These are phyloP conservation scores for Bufotes viridis DNA, from an alignment of 2,797 vertebrate species.

Conservation along the genomic window DNA sequence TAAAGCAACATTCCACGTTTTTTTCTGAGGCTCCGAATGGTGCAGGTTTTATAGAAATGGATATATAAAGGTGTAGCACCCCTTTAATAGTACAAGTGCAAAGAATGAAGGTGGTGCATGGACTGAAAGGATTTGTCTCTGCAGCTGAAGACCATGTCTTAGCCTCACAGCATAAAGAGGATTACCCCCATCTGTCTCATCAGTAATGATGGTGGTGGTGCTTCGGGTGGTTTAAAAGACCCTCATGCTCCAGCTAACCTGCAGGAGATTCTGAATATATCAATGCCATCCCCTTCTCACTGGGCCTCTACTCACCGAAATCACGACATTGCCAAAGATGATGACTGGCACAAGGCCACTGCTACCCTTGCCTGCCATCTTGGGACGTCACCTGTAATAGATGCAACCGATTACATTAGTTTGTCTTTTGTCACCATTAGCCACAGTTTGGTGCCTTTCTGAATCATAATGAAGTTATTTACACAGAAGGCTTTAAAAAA, in stretches of 20 bases:
- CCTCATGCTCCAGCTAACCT: too few relatives aligned
- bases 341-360: slow-evolving; percentile 67
- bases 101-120: too few relatives aligned
- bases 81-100: too few relatives aligned
- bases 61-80: too few relatives aligned
- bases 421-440: too few relatives aligned
- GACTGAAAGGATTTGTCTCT: too few relatives aligned
- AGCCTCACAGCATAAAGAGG: not conserved
- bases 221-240: too few relatives aligned
- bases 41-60: not conserved
- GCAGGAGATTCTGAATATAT: not conserved
- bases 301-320: slow-evolving; percentile 72
- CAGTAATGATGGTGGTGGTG: not conserved
- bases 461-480: too few relatives aligned
- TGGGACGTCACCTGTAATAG: slow-evolving; percentile 2
- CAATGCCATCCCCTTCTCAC: not conserved
- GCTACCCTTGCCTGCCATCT: slow-evolving; percentile 68
- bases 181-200: not conserved
- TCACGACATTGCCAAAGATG: slow-evolving; percentile 73
- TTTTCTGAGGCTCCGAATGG: not conserved
- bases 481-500: too few relatives aligned
- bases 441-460: too few relatives aligned
- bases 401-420: not conserved
- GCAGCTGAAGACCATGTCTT: not conserved
- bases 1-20: slow-evolving; percentile 16